Percentiles rank a stretch among this genome's conserved stretches.
These are phyloP conservation scores for Pollimyrus isidori DNA, from an alignment of 2,113 vertebrate genomes.

Conservation along the genomic window DNA sequence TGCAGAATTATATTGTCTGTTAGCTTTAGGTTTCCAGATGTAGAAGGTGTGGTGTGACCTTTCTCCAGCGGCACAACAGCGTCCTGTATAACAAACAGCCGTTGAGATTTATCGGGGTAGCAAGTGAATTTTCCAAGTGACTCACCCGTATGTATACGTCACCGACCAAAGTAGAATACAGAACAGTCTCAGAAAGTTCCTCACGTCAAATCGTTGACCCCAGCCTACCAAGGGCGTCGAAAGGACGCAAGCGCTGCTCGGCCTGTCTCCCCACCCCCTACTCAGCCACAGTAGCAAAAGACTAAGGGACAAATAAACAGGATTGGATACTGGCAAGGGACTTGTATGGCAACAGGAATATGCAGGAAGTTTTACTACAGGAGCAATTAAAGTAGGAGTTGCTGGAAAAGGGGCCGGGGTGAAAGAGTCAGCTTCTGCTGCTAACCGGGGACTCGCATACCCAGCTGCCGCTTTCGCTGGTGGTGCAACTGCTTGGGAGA, in stretches of 20 bases:
- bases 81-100: not conserved
- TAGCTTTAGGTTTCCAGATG: constrained; percentile 17
- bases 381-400: constrained; percentile 34
- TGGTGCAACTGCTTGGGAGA: not conserved
- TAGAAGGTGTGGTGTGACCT: not conserved
- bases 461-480: constrained; percentile 14
- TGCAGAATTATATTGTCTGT: constrained; percentile 28
- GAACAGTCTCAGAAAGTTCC: not conserved
- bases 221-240: not conserved
- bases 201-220: not conserved
- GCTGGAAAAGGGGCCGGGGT: constrained; percentile 29
- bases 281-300: constrained; percentile 11
- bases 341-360: constrained; percentile 25
- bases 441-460: constrained; percentile 31
- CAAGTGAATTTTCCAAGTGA: constrained; percentile 14
- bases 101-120: not conserved
- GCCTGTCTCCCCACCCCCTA: not conserved
- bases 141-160: not conserved
- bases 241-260: not conserved
- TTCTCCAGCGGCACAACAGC: not conserved
- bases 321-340: constrained; percentile 23
- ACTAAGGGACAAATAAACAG: constrained; percentile 36
- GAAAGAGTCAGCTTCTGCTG: constrained; percentile 32
- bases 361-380: constrained; percentile 35
- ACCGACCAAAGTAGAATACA: not conserved